These are phyloP conservation scores for Periophthalmus modestus DNA, from an alignment of 2,113 vertebrate species.

Conservation along the genomic window DNA sequence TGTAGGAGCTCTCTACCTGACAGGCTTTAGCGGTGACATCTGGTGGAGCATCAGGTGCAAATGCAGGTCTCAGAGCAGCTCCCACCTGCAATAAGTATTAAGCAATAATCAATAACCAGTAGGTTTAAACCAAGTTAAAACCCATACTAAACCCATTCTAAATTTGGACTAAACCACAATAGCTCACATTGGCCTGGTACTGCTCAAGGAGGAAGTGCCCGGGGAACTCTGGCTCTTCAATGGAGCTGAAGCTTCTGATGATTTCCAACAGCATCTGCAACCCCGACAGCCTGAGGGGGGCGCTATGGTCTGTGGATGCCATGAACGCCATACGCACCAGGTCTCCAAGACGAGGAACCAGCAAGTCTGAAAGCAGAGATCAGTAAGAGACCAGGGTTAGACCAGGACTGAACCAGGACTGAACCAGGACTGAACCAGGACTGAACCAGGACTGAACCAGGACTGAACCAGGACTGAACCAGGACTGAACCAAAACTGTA, in stretches of 20 bases:
- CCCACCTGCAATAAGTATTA: slow-evolving; percentile 79
- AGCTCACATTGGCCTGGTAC: slow-evolving; percentile 96
- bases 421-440: not conserved
- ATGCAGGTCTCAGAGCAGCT: slow-evolving; percentile 93
- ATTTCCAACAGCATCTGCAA: slow-evolving; percentile 85
- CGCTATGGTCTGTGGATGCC: slow-evolving; percentile 93
- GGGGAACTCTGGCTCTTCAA: slow-evolving; percentile 93
- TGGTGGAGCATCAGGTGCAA: slow-evolving; percentile 86
- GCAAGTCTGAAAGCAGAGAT: slow-evolving; percentile 58
- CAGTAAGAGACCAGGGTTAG: not conserved
- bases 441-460: no score
- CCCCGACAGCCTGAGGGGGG: slow-evolving; percentile 87
- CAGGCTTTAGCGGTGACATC: slow-evolving; percentile 93
- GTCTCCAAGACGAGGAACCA: slow-evolving; percentile 90
- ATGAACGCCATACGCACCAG: slow-evolving; percentile 97
- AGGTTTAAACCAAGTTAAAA: no score
- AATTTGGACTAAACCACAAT: no score
- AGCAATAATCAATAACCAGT: not conserved
- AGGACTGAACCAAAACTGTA: no score
- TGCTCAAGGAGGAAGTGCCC: slow-evolving; percentile 94
- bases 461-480: no score
- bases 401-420: not conserved
- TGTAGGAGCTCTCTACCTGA: slow-evolving; percentile 75
- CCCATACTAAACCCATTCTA: not conserved
- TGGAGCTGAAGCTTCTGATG: slow-evolving; percentile 83